Evolutionary conservation across 2,888 invertebrate species (phyloP).

Genomic region (Alsophila aescularia): DNA sequence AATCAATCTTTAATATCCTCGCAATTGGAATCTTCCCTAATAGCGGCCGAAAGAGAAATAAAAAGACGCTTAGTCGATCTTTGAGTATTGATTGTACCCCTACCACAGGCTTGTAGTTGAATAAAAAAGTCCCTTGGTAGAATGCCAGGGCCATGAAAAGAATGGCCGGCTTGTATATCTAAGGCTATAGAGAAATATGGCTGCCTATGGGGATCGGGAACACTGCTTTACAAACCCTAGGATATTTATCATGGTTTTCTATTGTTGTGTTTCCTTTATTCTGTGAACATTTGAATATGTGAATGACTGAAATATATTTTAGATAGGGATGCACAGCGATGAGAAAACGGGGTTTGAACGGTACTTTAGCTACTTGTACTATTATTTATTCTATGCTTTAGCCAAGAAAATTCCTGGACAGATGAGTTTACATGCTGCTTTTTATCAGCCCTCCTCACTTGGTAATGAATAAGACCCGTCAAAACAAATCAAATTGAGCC

Average conservation of each 20-base stretch:
- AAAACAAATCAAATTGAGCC: no score
- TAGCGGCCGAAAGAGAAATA: slow-evolving; percentile 61
- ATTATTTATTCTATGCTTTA: no score
- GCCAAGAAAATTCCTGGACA: no score
- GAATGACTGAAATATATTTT: neutral
- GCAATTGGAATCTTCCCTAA: slow-evolving; percentile 62
- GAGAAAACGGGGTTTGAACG: neutral
- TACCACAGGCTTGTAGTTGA: slow-evolving; percentile 68
- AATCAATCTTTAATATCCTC: slow-evolving; percentile 55
- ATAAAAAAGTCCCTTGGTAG: slow-evolving; percentile 77
- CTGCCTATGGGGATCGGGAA: slow-evolving; percentile 54
- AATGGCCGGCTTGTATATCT: slow-evolving; percentile 52
- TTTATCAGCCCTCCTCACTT: no score
- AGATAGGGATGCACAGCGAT: neutral
- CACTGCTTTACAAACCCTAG: slow-evolving; percentile 40
- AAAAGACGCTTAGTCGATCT: slow-evolving; percentile 57
- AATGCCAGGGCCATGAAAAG: slow-evolving; percentile 76
- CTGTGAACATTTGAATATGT: slow-evolving; percentile 11
- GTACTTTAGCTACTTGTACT: no score
- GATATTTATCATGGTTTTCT: slow-evolving; percentile 17
- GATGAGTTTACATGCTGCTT: no score
- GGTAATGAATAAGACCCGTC: no score
- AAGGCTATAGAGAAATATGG: slow-evolving; percentile 65
- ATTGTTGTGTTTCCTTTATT: slow-evolving; percentile 20
- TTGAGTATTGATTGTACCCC: slow-evolving; percentile 75